Percentiles rank a stretch among this genome's conserved stretches.
Evolutionary conservation across 2,797 vertebrate species (phyloP).

Genomic region (Zenarchopterus dispar): DNA sequence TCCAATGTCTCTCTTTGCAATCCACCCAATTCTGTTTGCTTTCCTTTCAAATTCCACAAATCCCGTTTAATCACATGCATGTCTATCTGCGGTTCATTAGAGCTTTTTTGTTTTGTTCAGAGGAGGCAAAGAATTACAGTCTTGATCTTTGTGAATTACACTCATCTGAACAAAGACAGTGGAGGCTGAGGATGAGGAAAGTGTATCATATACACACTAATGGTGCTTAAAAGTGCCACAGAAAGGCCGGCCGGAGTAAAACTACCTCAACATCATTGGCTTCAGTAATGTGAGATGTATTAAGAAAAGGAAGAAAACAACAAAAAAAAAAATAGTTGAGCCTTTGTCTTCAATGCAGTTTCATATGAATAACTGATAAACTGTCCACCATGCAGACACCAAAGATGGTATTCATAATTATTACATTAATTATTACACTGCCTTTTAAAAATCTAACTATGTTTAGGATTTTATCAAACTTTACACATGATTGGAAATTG

Average conservation of each 20-base stretch:
- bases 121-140: slow-evolving; percentile 40
- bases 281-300: slow-evolving; percentile 30
- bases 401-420: no score
- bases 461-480: no score
- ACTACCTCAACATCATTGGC: slow-evolving; percentile 27
- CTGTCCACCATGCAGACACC: no score
- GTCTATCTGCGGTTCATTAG: slow-evolving; percentile 45
- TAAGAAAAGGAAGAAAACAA: neutral
- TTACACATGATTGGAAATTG: no score
- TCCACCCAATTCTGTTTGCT: slow-evolving; percentile 21
- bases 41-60: slow-evolving; percentile 52
- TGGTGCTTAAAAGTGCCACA: slow-evolving; percentile 29
- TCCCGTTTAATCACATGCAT: slow-evolving; percentile 53
- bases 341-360: neutral
- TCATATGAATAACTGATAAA: no score
- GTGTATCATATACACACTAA: slow-evolving; percentile 40
- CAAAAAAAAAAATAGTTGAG: neutral
- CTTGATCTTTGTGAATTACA: slow-evolving; percentile 25
- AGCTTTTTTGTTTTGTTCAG: slow-evolving; percentile 53
- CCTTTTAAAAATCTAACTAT: no score
- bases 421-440: no score
- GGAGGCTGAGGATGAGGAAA: slow-evolving; percentile 26
- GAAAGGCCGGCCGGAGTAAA: slow-evolving; percentile 17
- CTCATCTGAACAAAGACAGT: slow-evolving; percentile 20
- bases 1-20: slow-evolving; percentile 32